Conservation (phyloP, 2,797 vertebrate species). For the Pangasius mekongensis region DNA sequence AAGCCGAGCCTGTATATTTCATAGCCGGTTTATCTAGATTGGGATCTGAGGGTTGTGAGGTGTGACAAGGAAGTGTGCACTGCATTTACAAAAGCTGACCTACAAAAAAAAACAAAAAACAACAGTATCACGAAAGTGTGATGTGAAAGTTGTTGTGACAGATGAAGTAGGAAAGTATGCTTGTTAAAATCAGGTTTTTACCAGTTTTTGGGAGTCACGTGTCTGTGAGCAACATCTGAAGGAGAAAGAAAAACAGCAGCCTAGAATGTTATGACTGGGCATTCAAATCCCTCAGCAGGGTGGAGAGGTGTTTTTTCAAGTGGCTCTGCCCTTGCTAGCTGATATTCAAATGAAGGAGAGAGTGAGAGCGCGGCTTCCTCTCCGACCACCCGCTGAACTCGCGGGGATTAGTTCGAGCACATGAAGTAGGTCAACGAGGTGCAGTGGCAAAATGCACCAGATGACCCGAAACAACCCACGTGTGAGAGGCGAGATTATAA, state of each 20-base stretch:
- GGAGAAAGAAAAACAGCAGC: conserved; percentile 39
- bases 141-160: conserved; percentile 11
- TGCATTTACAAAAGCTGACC: conserved; percentile 27
- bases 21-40: conserved; percentile 51
- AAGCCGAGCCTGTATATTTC: conserved; percentile 61
- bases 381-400: conserved; percentile 49
- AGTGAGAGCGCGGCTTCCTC: conserved; percentile 15
- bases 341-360: conserved; percentile 77
- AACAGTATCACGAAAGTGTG: conserved; percentile 27
- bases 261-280: conserved; percentile 70
- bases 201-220: conserved; percentile 20
- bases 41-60: conserved; percentile 44
- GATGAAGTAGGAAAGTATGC: conserved; percentile 29
- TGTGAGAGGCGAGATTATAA: conserved; percentile 54
- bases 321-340: conserved; percentile 75
- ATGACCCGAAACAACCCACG: conserved; percentile 24
- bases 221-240: conserved; percentile 30
- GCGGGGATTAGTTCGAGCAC: conserved; percentile 79
- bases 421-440: conserved; percentile 83
- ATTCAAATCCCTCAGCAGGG: conserved; percentile 74
- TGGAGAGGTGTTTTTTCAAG: conserved; percentile 57
- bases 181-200: conserved; percentile 19
- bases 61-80: conserved; percentile 44
- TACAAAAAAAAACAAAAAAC: conserved; percentile 14
- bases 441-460: conserved; percentile 58